These are phyloP conservation scores for Polydrusus pterygomalis DNA, from an alignment of 2,888 invertebrate genomes.

Conservation along the genomic window DNA sequence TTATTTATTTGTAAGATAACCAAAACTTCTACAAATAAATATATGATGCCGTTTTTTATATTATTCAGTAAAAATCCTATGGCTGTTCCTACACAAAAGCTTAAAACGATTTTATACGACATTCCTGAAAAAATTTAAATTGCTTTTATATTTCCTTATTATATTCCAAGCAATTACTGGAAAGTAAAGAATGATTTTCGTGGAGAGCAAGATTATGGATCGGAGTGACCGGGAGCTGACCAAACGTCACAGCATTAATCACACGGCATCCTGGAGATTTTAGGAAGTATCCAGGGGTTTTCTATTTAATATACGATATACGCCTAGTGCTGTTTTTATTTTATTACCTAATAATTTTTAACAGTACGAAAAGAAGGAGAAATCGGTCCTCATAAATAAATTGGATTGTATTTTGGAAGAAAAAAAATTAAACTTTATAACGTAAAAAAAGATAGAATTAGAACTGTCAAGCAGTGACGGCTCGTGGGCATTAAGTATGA, in stretches of 20 bases:
- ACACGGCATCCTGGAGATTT: conserved; percentile 10
- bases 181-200: conserved; percentile 12
- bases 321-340: neutral
- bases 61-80: neutral
- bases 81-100: neutral
- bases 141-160: neutral
- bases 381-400: neutral
- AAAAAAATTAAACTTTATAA: too few relatives aligned
- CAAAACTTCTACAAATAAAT: neutral
- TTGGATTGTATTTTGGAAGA: too few relatives aligned
- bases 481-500: too few relatives aligned
- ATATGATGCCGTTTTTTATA: neutral
- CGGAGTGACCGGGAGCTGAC: conserved; percentile 12
- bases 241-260: conserved; percentile 13
- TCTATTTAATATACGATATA: neutral
- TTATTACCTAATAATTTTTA: neutral
- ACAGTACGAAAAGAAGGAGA: neutral
- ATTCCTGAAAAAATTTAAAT: neutral
- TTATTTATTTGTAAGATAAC: neutral
- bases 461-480: too few relatives aligned
- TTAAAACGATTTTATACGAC: neutral
- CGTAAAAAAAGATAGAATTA: too few relatives aligned
- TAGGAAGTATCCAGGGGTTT: neutral
- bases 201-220: conserved; percentile 4
- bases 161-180: conserved; percentile 1